phyloP scores from a whole-genome alignment of 1,140 invertebrate species.

The Polyergus mexicanus region DNA sequence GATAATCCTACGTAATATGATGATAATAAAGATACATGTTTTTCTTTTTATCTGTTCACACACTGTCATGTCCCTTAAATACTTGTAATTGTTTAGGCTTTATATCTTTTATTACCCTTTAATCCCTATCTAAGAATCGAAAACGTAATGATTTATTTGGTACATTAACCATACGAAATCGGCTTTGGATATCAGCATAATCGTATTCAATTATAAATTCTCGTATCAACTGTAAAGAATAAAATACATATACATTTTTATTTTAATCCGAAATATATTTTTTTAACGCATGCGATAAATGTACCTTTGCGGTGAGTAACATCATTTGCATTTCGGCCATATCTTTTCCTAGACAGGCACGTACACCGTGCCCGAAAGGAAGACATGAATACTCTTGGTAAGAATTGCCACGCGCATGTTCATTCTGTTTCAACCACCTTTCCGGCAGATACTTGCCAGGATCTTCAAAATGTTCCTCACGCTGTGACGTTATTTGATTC shows the following conservation, averaged over 20 bases:
- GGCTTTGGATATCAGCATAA: conserved; percentile 88
- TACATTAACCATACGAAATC: conserved; percentile 87
- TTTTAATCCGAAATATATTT: not conserved
- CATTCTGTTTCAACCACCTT: conserved; percentile 88
- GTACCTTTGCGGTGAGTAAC: conserved; percentile 87
- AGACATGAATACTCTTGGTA: conserved; percentile 82
- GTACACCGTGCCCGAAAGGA: conserved; percentile 88
- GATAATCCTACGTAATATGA: not conserved
- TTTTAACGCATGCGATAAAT: not conserved
- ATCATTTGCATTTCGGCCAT: conserved; percentile 88
- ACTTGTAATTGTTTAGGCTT: not conserved
- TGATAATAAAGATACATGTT: not conserved
- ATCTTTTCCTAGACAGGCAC: conserved; percentile 88
- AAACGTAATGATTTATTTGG: conserved; percentile 89
- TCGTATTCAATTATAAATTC: conserved; percentile 89
- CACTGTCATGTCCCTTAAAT: not conserved
- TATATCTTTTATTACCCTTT: conserved; percentile 8
- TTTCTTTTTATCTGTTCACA: not conserved
- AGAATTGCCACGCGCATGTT: conserved; percentile 62
- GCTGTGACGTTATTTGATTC: conserved; percentile 89
- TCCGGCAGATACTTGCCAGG: conserved; percentile 90
- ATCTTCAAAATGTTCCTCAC: conserved; percentile 91
- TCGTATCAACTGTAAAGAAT: conserved; percentile 86
- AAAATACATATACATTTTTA: not conserved
- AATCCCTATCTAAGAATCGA: conserved; percentile 88